phyloP scores from a whole-genome alignment of 2,113 vertebrate species.

The Chiloscyllium plagiosum region DNA sequence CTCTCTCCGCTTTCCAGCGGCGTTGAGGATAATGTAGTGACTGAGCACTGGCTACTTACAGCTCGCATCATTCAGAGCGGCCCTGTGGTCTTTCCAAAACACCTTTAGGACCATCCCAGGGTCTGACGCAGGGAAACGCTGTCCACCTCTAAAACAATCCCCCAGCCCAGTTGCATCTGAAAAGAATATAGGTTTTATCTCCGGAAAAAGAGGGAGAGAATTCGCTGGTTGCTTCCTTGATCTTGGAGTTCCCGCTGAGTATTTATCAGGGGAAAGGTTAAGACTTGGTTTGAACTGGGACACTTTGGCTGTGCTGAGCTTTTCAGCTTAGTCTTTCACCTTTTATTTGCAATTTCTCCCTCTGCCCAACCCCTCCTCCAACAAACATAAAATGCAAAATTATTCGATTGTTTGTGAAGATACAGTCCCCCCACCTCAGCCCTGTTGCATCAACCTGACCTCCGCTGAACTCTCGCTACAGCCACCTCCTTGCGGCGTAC shows the following conservation, averaged over 20 bases:
- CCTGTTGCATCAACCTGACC: neutral
- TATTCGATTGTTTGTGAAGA: neutral
- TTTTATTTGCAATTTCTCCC: no score
- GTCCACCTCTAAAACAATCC: neutral
- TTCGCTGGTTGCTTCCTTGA: neutral
- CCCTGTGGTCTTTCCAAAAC: neutral
- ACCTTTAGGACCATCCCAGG: neutral
- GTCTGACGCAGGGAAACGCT: slow-evolving; percentile 6
- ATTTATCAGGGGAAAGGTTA: neutral
- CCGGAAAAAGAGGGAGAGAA: neutral
- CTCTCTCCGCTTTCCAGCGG: neutral
- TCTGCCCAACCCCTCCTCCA: no score
- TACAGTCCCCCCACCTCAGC: no score
- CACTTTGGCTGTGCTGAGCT: neutral
- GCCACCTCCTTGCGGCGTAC: neutral
- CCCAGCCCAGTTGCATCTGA: neutral
- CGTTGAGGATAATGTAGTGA: no score
- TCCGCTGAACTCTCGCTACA: neutral
- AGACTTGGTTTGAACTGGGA: neutral
- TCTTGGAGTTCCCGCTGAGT: neutral
- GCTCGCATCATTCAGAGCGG: neutral
- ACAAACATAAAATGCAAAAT: neutral
- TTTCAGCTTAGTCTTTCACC: neutral
- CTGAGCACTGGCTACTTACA: no score
- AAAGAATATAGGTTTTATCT: neutral